Base-by-base conservation (phyloP, 2,888 invertebrate species). In the Scaptomyza polygonia region DNA sequence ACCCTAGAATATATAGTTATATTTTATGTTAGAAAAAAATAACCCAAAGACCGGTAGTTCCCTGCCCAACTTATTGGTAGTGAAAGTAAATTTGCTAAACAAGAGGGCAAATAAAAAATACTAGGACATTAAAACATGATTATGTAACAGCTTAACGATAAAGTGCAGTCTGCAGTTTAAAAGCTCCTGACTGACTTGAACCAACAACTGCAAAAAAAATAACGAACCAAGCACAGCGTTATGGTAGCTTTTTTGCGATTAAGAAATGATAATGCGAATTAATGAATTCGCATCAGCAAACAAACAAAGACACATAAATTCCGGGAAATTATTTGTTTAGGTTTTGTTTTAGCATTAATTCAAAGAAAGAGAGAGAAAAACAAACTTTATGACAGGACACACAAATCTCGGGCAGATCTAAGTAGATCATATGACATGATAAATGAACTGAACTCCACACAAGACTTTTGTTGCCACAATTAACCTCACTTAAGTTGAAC, bases 381-480 rank as follows among this genome's bases (percentile, higher is more conserved):
- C 63, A 49, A 68, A 57, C 64, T 75, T 69, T 75, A 64, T 78
- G 85, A 81, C 79, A 84, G 87, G 85, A 78, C 79, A 76, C 82
- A 76, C 76, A 86, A 78, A 84, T 87, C 82, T 81, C 70, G 49
- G 49, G n/a, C 48, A 57, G 69, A 84, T 84, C 82, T 70, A 63
- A 47, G 32, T 53, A 57, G 75, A 82, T 85, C 73, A 56, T 30
- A 56, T 64, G 58, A 59, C 52, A 68, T 63, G 75, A 77, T 73
- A 73, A 72, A 63, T 48, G 56, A 36, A 27, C 40, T 44, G 27
- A 43, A 44, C 59, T 40, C 64, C 36, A 58, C 59, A 72, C 58
- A 74, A 77, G 65, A 67, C 54, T n/a, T n/a, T n/a, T n/a, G n/a
- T n/a, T n/a, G 59, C 32, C 68, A 67, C 63, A 67, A 74, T 74